Percentiles rank a stretch among this genome's conserved stretches.
phyloP scores from a whole-genome alignment of 2,797 vertebrate genomes.

The Lutjanus argentimaculatus region DNA sequence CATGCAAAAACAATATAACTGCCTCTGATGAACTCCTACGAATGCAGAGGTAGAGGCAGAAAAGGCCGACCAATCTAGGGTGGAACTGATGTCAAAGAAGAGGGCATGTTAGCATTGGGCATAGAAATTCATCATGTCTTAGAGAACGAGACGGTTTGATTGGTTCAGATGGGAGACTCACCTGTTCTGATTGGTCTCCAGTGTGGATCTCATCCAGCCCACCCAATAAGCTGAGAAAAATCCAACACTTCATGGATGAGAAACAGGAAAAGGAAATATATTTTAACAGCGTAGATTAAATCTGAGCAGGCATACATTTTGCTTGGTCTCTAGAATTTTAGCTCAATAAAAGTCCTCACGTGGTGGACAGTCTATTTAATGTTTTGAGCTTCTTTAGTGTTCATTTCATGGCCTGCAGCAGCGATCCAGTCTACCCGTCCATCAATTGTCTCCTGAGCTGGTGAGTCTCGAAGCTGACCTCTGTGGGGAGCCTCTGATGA shows the following conservation, averaged over 20 bases:
- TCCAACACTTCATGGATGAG: constrained; percentile 14
- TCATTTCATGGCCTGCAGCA: constrained; percentile 45
- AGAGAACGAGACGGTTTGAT: constrained; percentile 33
- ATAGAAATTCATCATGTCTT: constrained; percentile 51
- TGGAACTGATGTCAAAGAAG: constrained; percentile 38
- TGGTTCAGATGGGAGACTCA: constrained; percentile 55
- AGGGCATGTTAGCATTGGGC: constrained; percentile 27
- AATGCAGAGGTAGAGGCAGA: constrained; percentile 51
- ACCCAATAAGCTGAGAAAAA: constrained; percentile 59
- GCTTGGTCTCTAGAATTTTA: constrained; percentile 34
- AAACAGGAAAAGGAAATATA: constrained; percentile 54
- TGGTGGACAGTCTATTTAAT: constrained; percentile 43
- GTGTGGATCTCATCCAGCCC: constrained; percentile 55
- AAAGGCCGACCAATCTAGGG: constrained; percentile 21
- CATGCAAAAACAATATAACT: constrained; percentile 80
- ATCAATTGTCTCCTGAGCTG: constrained; percentile 22
- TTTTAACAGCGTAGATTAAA: constrained; percentile 48
- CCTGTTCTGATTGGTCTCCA: constrained; percentile 62
- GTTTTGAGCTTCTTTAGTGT: constrained; percentile 43
- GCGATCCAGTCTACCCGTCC: constrained; percentile 54
- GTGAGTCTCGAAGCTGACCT: too few relatives aligned
- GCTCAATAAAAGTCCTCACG: constrained; percentile 46
- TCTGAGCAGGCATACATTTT: constrained; percentile 41
- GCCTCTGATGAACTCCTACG: constrained; percentile 71
- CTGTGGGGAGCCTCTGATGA: constrained; percentile 63